These are phyloP conservation scores for Crotophaga sulcirostris DNA, from an alignment of 2,113 vertebrate genomes.

Conservation along the genomic window DNA sequence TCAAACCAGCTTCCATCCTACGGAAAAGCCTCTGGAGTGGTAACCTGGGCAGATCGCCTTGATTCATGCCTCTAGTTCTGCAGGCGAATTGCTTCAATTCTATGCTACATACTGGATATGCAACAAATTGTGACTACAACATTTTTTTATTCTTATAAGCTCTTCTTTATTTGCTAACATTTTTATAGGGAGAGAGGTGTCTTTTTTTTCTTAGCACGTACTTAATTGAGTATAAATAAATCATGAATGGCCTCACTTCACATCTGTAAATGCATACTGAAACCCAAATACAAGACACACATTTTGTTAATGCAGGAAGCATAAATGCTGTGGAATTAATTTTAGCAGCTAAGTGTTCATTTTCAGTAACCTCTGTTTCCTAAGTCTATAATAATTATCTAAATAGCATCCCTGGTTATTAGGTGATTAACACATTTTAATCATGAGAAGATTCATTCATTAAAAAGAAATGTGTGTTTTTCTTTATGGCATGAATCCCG, in stretches of 20 bases:
- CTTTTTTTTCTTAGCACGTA: background rate
- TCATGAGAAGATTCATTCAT: background rate
- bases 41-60: background rate
- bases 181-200: background rate
- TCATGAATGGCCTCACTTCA: background rate
- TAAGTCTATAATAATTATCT: slow-evolving; percentile 14
- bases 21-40: background rate
- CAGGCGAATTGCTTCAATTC: background rate
- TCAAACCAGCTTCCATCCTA: background rate
- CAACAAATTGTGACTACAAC: background rate
- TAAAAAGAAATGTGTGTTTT: background rate
- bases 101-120: background rate
- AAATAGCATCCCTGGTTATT: background rate
- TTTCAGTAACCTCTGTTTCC: slow-evolving; percentile 18
- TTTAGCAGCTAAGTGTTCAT: background rate
- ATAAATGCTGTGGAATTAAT: slow-evolving; percentile 23
- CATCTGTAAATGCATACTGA: background rate
- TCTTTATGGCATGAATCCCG: background rate
- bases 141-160: background rate
- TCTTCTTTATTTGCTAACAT: background rate
- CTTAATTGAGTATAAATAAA: slow-evolving; percentile 15
- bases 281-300: background rate
- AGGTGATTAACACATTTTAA: background rate
- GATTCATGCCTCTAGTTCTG: background rate
- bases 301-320: background rate